Percentiles rank a stretch among this genome's conserved stretches.
phyloP scores from a whole-genome alignment of 2,888 invertebrate genomes.

The Apamea epomidion region DNA sequence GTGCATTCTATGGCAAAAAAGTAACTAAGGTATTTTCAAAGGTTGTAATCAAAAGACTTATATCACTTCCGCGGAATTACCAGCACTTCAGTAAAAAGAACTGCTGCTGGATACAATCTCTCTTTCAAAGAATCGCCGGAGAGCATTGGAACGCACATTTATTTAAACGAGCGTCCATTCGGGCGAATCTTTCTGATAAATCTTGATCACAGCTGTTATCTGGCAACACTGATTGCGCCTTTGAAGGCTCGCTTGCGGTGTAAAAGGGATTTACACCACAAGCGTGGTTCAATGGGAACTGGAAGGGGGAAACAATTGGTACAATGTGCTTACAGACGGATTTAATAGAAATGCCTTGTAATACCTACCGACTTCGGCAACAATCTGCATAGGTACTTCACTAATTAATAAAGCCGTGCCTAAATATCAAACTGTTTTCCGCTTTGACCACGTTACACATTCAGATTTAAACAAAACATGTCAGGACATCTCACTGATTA shows the following conservation, averaged over 20 bases:
- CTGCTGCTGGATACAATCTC: slow-evolving; percentile 50
- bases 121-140: slow-evolving; percentile 50
- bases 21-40: not conserved
- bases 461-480: slow-evolving; percentile 12
- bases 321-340: slow-evolving; percentile 21
- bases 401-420: not conserved
- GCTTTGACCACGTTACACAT: not conserved
- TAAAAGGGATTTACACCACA: slow-evolving; percentile 42
- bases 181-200: slow-evolving; percentile 58
- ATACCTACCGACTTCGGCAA: not conserved
- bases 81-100: slow-evolving; percentile 19
- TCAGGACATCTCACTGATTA: slow-evolving; percentile 10
- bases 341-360: slow-evolving; percentile 9
- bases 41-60: slow-evolving; percentile 8
- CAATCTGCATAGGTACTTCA: not conserved
- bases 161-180: slow-evolving; percentile 65
- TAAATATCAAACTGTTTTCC: not conserved
- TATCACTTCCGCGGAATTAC: slow-evolving; percentile 18
- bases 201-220: slow-evolving; percentile 65
- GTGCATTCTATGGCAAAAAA: not conserved
- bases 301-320: slow-evolving; percentile 33
- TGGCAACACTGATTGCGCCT: slow-evolving; percentile 61
- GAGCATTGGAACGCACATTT: slow-evolving; percentile 62
- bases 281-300: slow-evolving; percentile 12
- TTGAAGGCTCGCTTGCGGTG: slow-evolving; percentile 45